These are phyloP conservation scores for Caenorhabditis brenneri DNA, from an alignment of 1,140 invertebrate genomes.

Conservation along the genomic window DNA sequence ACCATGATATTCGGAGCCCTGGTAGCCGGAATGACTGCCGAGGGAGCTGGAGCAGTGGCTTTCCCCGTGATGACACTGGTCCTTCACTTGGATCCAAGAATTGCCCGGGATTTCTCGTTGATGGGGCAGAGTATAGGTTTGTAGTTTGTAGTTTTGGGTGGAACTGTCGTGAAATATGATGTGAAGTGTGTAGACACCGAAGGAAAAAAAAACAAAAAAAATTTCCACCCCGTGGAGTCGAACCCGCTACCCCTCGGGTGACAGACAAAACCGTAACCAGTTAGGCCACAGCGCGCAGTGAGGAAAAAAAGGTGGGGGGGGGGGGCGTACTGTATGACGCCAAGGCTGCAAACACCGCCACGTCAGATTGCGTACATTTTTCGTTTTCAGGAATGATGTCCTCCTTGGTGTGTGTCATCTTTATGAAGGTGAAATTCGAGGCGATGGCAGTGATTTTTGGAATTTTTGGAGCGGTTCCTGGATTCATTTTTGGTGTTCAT, in stretches of 20 bases:
- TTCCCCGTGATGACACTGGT: constrained; percentile 69
- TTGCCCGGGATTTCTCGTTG: constrained; percentile 67
- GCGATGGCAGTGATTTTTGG: constrained; percentile 61
- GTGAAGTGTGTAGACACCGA: background rate
- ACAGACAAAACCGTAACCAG: no score
- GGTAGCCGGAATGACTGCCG: constrained; percentile 53
- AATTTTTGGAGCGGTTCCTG: constrained; percentile 59
- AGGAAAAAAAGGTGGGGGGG: no score
- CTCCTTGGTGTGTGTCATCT: constrained; percentile 62
- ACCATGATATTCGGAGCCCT: constrained; percentile 52
- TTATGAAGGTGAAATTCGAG: constrained; percentile 64
- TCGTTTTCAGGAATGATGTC: constrained; percentile 61
- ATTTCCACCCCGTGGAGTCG: no score
- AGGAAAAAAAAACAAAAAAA: no score
- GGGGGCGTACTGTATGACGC: no score
- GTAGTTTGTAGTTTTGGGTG: background rate
- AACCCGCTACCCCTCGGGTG: no score
- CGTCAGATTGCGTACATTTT: no score
- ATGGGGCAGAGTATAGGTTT: constrained; percentile 65
- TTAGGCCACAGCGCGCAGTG: no score
- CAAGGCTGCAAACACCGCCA: no score
- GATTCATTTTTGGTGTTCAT: constrained; percentile 52
- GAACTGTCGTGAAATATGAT: background rate
- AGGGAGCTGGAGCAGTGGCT: constrained; percentile 64
- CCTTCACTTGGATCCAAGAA: constrained; percentile 58